Percentiles rank a stretch among this genome's conserved stretches.
phyloP scores from a whole-genome alignment of 2,797 vertebrate genomes.

The Chelmon rostratus region DNA sequence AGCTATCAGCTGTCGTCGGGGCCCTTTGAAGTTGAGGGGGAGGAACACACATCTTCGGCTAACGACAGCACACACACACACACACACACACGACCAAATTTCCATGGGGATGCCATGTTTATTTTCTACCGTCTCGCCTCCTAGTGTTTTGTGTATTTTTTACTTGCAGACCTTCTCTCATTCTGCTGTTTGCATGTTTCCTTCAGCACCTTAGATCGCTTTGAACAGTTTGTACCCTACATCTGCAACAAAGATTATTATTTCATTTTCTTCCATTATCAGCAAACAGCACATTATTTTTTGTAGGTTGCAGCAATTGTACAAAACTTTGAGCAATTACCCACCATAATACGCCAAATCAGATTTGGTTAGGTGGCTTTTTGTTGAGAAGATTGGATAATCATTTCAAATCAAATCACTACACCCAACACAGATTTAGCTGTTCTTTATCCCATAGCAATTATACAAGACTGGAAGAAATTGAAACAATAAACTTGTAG shows the following conservation, averaged over 20 bases:
- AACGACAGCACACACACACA: slow-evolving; percentile 25
- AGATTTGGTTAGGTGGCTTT: neutral
- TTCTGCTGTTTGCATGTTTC: slow-evolving; percentile 1
- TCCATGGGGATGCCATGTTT: slow-evolving; percentile 18
- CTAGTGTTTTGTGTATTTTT: neutral
- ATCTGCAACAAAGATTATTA: neutral
- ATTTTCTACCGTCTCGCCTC: slow-evolving; percentile 20
- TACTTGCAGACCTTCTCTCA: neutral
- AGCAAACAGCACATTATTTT: neutral
- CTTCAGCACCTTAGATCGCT: neutral
- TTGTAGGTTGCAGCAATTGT: neutral
- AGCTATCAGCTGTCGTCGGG: slow-evolving; percentile 36
- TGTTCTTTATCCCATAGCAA: neutral
- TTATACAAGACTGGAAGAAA: neutral
- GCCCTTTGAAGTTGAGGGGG: slow-evolving; percentile 41
- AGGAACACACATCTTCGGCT: slow-evolving; percentile 29
- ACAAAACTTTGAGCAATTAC: neutral
- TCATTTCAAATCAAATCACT: neutral
- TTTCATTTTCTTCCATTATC: neutral
- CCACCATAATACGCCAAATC: neutral
- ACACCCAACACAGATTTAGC: neutral
- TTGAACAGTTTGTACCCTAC: neutral
- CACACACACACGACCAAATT: slow-evolving; percentile 6
- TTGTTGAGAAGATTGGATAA: neutral
- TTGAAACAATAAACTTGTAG: neutral